phyloP scores from a whole-genome alignment of 1,140 invertebrate genomes.

The Ericerus pela region DNA sequence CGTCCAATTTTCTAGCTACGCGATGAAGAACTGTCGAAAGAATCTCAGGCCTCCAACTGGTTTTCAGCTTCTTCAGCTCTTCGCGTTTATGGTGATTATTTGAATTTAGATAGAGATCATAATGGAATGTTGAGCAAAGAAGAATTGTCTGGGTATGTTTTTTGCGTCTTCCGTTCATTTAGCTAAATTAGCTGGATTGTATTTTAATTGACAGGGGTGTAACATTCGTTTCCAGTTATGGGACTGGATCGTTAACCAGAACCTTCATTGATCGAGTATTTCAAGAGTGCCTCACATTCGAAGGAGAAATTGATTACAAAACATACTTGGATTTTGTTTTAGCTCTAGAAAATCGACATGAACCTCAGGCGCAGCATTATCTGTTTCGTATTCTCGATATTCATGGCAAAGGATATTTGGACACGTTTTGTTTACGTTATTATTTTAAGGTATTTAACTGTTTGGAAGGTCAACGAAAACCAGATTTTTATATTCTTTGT shows the following conservation, averaged over 20 bases:
- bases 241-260: slow-evolving; percentile 76
- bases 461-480: too few relatives aligned
- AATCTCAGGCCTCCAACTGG: slow-evolving; percentile 80
- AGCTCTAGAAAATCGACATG: slow-evolving; percentile 79
- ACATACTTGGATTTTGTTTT: slow-evolving; percentile 90
- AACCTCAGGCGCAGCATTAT: slow-evolving; percentile 81
- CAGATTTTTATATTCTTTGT: too few relatives aligned
- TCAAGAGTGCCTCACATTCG: slow-evolving; percentile 87
- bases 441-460: slow-evolving; percentile 67
- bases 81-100: slow-evolving; percentile 80
- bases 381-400: slow-evolving; percentile 87
- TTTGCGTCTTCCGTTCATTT: slow-evolving; percentile 11
- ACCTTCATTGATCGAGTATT: slow-evolving; percentile 87
- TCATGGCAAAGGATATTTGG: slow-evolving; percentile 70
- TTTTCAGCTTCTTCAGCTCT: slow-evolving; percentile 83
- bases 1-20: slow-evolving; percentile 41
- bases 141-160: slow-evolving; percentile 58
- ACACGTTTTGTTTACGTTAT: slow-evolving; percentile 79
- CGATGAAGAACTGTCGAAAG: slow-evolving; percentile 68
- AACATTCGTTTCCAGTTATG: slow-evolving; percentile 50
- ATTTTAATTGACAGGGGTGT: background rate
- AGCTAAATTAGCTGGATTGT: slow-evolving; percentile 14
- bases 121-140: slow-evolving; percentile 89
- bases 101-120: slow-evolving; percentile 84
- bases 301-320: slow-evolving; percentile 96